These are phyloP conservation scores for Ovis canadensis DNA, from an alignment of 2,113 vertebrate species.

Conservation along the genomic window DNA sequence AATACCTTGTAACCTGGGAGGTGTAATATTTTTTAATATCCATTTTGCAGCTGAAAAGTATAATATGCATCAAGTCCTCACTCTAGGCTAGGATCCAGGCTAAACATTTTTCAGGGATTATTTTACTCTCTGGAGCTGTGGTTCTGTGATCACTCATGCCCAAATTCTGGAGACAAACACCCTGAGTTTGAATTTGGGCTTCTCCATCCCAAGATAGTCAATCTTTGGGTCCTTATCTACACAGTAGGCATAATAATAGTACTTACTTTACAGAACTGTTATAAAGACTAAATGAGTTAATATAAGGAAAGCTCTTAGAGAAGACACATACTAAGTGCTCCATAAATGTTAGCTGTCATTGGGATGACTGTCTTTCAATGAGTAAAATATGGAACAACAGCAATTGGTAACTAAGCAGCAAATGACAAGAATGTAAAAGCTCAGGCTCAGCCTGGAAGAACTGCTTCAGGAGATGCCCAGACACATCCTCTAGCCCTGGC, in stretches of 20 bases:
- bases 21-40: not conserved
- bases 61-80: not conserved
- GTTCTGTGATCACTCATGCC: not conserved
- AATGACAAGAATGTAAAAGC: not conserved
- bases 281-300: not conserved
- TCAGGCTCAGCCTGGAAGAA: not conserved
- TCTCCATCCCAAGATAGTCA: not conserved
- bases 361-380: not conserved
- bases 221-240: not conserved
- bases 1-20: not conserved
- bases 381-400: not conserved
- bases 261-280: not conserved
- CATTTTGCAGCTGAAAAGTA: not conserved
- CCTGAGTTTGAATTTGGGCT: not conserved
- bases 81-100: not conserved
- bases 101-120: not conserved
- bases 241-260: not conserved
- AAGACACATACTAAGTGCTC: not conserved
- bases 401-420: not conserved
- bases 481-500: not conserved
- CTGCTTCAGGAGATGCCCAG: not conserved
- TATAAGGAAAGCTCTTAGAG: not conserved
- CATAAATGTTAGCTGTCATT: not conserved
- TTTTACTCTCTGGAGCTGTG: not conserved
- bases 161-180: not conserved